These are phyloP conservation scores for Pelodiscus sinensis DNA, from an alignment of 2,113 vertebrate species.

Conservation along the genomic window DNA sequence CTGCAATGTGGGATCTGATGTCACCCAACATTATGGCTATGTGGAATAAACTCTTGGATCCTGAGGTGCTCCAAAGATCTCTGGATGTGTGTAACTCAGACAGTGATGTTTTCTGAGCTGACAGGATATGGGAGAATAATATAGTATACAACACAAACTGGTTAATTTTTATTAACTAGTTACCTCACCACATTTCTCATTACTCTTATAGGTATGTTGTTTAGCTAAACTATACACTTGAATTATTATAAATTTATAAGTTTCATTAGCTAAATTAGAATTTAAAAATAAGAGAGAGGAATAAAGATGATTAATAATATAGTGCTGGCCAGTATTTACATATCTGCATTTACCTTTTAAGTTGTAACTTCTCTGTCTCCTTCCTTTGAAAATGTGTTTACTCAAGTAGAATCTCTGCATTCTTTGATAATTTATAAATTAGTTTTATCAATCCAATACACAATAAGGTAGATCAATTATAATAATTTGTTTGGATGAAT, in stretches of 20 bases:
- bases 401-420: too few species aligned
- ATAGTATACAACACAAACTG: neutral
- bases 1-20: accelerated
- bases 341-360: too few species aligned
- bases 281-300: neutral
- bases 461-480: too few species aligned
- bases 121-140: neutral
- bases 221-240: neutral
- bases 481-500: too few species aligned
- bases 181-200: neutral
- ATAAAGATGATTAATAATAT: too few species aligned
- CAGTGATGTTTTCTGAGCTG: neutral
- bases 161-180: neutral
- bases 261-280: neutral
- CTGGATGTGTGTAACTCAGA: neutral
- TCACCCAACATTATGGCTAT: neutral
- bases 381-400: too few species aligned
- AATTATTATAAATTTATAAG: neutral
- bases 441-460: too few species aligned
- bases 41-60: neutral
- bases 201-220: neutral
- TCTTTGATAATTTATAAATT: too few species aligned
- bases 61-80: neutral
- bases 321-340: too few species aligned
- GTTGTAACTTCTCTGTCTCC: too few species aligned